These are phyloP conservation scores for Trichosurus vulpecula DNA, from an alignment of 2,797 vertebrate genomes.

Conservation along the genomic window DNA sequence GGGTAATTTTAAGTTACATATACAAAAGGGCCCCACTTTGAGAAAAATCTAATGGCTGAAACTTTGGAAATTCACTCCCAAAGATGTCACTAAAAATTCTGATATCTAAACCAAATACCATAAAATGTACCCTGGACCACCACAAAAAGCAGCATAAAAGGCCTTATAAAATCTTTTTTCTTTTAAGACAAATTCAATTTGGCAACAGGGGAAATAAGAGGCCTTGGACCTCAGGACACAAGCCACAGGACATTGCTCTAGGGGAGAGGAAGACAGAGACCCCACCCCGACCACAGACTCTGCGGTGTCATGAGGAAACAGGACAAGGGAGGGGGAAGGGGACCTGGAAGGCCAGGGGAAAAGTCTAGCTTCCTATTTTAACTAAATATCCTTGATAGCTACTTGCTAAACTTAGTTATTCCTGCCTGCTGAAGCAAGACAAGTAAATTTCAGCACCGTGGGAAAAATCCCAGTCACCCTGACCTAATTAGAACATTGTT, in stretches of 20 bases:
- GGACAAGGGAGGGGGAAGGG: not conserved
- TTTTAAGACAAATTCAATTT: not conserved
- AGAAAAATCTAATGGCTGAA: not conserved
- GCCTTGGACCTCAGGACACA: not conserved
- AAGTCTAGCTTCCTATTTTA: not conserved
- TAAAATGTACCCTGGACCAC: not conserved
- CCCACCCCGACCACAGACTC: not conserved
- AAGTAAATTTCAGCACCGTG: not conserved
- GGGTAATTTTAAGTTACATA: not conserved
- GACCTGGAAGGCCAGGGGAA: not conserved
- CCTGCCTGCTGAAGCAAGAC: not conserved
- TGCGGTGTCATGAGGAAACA: not conserved
- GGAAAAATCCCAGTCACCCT: not conserved
- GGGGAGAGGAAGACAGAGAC: not conserved
- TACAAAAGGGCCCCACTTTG: not conserved
- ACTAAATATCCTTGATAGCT: not conserved
- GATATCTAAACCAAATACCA: not conserved
- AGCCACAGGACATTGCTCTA: not conserved
- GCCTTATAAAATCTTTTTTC: not conserved
- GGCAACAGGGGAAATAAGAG: not conserved
- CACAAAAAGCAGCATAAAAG: not conserved
- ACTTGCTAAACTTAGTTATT: not conserved
- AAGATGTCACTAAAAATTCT: not conserved
- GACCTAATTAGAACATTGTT: not conserved
- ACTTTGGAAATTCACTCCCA: not conserved